Base-by-base conservation (phyloP, 2,113 vertebrate species). In the Platysternon megacephalum region DNA sequence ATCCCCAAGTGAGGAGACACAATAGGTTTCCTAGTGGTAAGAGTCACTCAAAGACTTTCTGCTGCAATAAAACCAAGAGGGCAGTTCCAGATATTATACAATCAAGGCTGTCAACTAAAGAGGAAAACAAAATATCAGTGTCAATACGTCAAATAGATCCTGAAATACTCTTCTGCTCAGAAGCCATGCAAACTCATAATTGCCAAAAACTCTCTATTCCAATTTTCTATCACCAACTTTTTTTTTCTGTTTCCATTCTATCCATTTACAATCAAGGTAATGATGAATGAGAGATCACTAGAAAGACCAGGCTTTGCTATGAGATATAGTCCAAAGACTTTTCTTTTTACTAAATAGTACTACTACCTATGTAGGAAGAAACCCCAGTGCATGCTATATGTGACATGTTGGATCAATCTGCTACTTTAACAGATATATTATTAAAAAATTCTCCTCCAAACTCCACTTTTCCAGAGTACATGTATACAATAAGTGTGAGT, bases 191-290 rank as follows among this genome's bases (percentile, higher is more conserved):
- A 13, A 29, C 11, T 87, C 5, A 89, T n/a, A 89, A 24, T 35
- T 44, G 85, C 92, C 2, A 68, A 89, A 87, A 79, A 22, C 55
- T 3, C 1, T 61, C 28, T 1, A 1, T 16, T 5, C 42, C 91
- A 76, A 11, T 3, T 79, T n/a, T 85, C 90, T 84, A 46, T 85
- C 11, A 82, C 44, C 74, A 46, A 44, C 72, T 58, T 84, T 83
- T 12, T 52, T 55, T 0, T 76, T 87, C 0, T 51, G 7, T 83
- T 79, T 10, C 72, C 3, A 85, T 2, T 46, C n/a, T 80, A 22
- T 49, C 42, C 12, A 4, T 61, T n/a, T 19, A 88, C 79, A 56
- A 85, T 78, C 0, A 2, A 80, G 11, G 10, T 0, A 0, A 78
- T 21, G 82, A 22, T 1, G 17, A 88, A 44, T 13, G 51, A 81